Evolutionary conservation across 2,113 vertebrate species (phyloP).

Genomic region (Sorex araneus): DNA sequence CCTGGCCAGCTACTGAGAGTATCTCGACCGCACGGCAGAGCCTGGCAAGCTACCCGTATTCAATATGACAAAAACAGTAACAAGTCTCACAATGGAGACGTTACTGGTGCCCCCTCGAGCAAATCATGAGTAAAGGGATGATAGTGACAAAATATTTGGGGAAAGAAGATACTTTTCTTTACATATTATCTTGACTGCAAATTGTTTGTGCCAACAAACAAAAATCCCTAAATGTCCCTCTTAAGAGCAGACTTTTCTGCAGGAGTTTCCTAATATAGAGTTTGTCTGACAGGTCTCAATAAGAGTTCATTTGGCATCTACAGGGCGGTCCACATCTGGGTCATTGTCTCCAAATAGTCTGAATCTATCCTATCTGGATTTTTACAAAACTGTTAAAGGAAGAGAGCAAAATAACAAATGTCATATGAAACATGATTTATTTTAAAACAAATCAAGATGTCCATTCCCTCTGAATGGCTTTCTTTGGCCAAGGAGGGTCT

Average conservation of each 20-base stretch:
- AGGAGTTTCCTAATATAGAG: neutral
- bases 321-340: neutral
- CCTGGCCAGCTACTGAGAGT: no score
- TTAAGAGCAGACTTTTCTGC: conserved; percentile 4
- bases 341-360: neutral
- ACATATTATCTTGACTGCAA: conserved; percentile 9
- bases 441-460: neutral
- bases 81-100: no score
- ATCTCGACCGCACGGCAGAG: no score
- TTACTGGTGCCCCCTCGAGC: no score
- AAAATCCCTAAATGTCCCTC: neutral
- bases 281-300: neutral
- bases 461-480: rapidly evolving
- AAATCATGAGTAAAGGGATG: no score
- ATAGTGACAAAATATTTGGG: neutral
- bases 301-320: neutral
- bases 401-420: neutral
- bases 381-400: neutral
- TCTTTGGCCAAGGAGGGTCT: neutral
- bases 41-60: no score
- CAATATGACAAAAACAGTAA: no score
- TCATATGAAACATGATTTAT: neutral
- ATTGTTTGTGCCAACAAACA: conserved; percentile 48
- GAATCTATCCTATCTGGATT: neutral
- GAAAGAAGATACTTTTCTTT: conserved; percentile 34